A percentile compares a stretch with the other conserved stretches of the same genome.
phyloP scores from a whole-genome alignment of 2,113 vertebrate species.

The Varanus komodoensis region DNA sequence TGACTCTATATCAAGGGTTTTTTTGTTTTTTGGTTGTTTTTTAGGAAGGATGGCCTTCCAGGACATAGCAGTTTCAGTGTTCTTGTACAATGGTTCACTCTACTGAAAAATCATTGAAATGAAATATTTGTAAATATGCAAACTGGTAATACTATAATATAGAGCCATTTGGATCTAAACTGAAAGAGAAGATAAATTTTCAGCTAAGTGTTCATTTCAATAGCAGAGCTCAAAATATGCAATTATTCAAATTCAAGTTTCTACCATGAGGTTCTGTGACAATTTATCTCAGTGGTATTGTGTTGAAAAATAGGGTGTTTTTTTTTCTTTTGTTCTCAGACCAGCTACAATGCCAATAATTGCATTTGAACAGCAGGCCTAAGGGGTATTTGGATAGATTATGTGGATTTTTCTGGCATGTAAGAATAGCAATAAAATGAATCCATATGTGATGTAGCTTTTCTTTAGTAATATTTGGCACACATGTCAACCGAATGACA shows the following conservation, averaged over 20 bases:
- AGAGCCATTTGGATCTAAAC: neutral
- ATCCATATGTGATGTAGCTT: slow-evolving; percentile 4
- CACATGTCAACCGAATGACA: slow-evolving; percentile 27
- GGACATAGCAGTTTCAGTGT: neutral
- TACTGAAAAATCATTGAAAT: neutral
- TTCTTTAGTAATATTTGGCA: slow-evolving; percentile 33
- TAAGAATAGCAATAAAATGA: neutral
- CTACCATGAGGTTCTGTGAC: neutral
- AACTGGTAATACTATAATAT: neutral
- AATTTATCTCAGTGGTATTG: neutral
- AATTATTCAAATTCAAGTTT: slow-evolving; percentile 21
- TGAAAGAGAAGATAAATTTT: slow-evolving; percentile 3
- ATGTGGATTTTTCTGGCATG: slow-evolving; percentile 19
- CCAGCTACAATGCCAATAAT: neutral
- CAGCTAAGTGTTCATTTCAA: neutral
- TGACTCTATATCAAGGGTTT: too few species aligned
- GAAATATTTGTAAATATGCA: neutral
- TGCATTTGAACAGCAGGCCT: neutral
- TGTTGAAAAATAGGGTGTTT: neutral
- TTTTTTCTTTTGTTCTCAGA: neutral
- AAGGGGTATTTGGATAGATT: slow-evolving; percentile 14
- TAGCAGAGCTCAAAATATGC: neutral
- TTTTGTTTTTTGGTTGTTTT: too few species aligned
- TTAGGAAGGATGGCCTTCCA: neutral
- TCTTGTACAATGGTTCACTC: neutral